These are phyloP conservation scores for Coelopa frigida DNA, from an alignment of 1,140 invertebrate genomes.

Conservation along the genomic window DNA sequence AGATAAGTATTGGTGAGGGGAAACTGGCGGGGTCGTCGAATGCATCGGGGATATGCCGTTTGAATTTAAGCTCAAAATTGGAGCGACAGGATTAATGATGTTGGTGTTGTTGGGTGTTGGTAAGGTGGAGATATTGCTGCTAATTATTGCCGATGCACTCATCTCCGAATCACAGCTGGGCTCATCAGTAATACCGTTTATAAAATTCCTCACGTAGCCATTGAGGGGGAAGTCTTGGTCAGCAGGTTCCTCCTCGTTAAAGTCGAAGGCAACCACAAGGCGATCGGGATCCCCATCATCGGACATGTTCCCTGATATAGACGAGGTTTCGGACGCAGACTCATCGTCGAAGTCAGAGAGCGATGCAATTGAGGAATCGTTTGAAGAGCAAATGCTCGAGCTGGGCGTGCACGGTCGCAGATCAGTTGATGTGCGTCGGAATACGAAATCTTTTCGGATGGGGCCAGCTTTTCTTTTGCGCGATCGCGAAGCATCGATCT, in stretches of 20 bases:
- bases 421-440: constrained; percentile 47
- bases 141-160: not conserved
- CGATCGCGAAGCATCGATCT: constrained; percentile 25
- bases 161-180: constrained; percentile 14
- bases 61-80: not conserved
- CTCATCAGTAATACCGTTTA: constrained; percentile 40
- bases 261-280: constrained; percentile 25
- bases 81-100: not conserved
- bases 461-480: constrained; percentile 75
- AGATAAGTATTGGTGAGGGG: constrained; percentile 9
- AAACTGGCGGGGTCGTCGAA: not conserved
- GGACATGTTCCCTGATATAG: constrained; percentile 21
- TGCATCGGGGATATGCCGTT: constrained; percentile 5
- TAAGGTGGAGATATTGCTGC: too few relatives aligned
- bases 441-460: constrained; percentile 63
- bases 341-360: constrained; percentile 13
- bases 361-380: constrained; percentile 7
- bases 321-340: constrained; percentile 38
- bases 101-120: not conserved
- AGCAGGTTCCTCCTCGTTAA: constrained; percentile 29
- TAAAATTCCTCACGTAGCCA: constrained; percentile 40
- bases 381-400: constrained; percentile 21
- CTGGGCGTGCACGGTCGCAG: constrained; percentile 13
- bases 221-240: constrained; percentile 35
- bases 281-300: constrained; percentile 25